These are phyloP conservation scores for Forbesichthys agassizii DNA, from an alignment of 2,113 vertebrate species.

Conservation along the genomic window DNA sequence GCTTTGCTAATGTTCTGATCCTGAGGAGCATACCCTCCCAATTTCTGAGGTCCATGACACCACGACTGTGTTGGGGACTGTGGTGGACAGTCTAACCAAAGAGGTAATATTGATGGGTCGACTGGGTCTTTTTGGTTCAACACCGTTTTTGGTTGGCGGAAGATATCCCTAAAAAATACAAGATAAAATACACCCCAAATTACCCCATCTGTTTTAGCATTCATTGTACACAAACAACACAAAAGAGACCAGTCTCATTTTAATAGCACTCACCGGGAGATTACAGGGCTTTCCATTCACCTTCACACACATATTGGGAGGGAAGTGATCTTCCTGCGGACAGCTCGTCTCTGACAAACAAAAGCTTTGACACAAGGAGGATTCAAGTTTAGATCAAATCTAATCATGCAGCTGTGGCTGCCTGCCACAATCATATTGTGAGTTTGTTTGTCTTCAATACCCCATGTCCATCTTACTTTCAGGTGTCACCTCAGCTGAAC, in stretches of 20 bases:
- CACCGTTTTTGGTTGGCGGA: slow-evolving; percentile 99
- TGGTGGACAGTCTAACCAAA: slow-evolving; percentile 94
- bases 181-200: slow-evolving; percentile 2
- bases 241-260: not conserved
- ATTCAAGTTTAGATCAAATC: not conserved
- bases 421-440: slow-evolving; percentile 6
- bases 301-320: slow-evolving; percentile 97
- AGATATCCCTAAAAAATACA: slow-evolving; percentile 86
- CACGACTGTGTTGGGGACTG: slow-evolving; percentile 96
- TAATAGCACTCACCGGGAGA: slow-evolving; percentile 90
- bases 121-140: slow-evolving; percentile 99
- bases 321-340: slow-evolving; percentile 99
- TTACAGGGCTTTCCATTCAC: slow-evolving; percentile 97
- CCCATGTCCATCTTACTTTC: too few species aligned
- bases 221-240: not conserved
- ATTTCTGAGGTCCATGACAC: slow-evolving; percentile 99
- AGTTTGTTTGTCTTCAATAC: too few species aligned
- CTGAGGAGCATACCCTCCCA: slow-evolving; percentile 84
- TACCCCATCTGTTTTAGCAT: not conserved
- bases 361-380: slow-evolving; percentile 82
- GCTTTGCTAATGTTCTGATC: not conserved
- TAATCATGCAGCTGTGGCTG: not conserved
- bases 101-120: slow-evolving; percentile 98
- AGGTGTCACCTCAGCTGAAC: too few species aligned
- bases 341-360: slow-evolving; percentile 99